These are phyloP conservation scores for Mustela lutreola DNA, from an alignment of 2,113 vertebrate genomes.

Conservation along the genomic window DNA sequence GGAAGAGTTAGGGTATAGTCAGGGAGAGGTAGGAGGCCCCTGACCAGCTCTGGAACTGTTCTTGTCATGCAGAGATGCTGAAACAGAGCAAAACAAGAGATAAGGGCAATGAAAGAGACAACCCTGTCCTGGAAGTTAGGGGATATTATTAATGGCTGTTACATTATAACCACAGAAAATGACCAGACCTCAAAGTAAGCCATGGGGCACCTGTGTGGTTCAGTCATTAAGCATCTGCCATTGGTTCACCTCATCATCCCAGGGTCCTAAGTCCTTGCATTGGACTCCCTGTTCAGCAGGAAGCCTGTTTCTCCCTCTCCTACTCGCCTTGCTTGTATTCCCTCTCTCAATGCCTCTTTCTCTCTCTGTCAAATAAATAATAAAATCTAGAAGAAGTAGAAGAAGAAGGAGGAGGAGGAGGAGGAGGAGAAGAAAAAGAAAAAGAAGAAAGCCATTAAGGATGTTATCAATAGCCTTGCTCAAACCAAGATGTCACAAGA, in stretches of 20 bases:
- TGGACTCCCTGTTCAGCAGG: too few species aligned
- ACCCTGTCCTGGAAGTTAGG: not conserved
- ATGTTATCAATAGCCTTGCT: not conserved
- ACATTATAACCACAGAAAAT: not conserved
- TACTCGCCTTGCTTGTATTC: too few species aligned
- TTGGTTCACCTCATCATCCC: too few species aligned
- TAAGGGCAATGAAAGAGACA: not conserved
- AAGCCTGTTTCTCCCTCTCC: too few species aligned
- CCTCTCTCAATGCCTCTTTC: too few species aligned
- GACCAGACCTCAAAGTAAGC: not conserved
- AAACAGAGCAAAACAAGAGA: not conserved
- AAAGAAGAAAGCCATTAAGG: not conserved
- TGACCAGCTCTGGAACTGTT: not conserved
- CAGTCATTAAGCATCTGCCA: too few species aligned
- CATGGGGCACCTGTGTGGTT: too few species aligned
- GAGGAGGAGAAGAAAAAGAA: too few species aligned
- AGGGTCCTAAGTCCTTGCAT: too few species aligned
- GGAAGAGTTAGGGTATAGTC: not conserved
- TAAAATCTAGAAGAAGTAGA: too few species aligned
- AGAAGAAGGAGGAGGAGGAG: too few species aligned
- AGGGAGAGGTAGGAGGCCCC: not conserved
- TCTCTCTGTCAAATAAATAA: too few species aligned
- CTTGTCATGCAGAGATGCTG: not conserved
- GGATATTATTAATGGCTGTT: not conserved
- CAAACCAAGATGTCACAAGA: not conserved